Evolutionary conservation across 1,140 invertebrate species (phyloP).

Genomic region (Reticulitermes speratus): DNA sequence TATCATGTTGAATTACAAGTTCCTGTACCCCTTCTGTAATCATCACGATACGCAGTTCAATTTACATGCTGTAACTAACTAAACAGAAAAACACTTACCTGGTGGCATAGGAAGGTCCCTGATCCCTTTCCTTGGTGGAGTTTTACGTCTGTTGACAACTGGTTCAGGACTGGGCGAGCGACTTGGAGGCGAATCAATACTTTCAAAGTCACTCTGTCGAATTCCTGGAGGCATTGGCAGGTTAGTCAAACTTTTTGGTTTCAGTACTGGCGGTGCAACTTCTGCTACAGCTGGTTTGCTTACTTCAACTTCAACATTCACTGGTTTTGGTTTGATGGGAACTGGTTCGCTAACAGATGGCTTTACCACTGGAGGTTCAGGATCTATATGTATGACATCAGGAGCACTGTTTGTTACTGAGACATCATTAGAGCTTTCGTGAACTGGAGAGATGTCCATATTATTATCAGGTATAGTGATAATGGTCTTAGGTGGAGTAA

Average conservation of each 20-base stretch:
- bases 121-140: slow-evolving; percentile 64
- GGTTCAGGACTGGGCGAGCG: slow-evolving; percentile 58
- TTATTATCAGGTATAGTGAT: neutral
- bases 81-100: slow-evolving; percentile 48
- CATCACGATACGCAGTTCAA: no score
- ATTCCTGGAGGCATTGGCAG: slow-evolving; percentile 84
- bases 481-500: neutral
- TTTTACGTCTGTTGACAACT: slow-evolving; percentile 46
- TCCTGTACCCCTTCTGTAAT: no score
- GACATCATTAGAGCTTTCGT: neutral
- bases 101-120: slow-evolving; percentile 89
- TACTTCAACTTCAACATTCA: neutral
- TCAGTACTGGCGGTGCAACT: slow-evolving; percentile 43
- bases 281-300: neutral
- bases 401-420: neutral
- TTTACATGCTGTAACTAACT: no score
- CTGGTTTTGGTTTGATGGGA: neutral
- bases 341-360: neutral
- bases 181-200: slow-evolving; percentile 68
- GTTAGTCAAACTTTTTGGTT: slow-evolving; percentile 55
- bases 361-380: neutral
- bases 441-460: slow-evolving; percentile 7
- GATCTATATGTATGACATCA: slow-evolving; percentile 1
- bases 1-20: no score
- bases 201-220: slow-evolving; percentile 73